Conservation (phyloP, 92 coral and sea anemone genomes). For the Pocillopora meandrina region DNA sequence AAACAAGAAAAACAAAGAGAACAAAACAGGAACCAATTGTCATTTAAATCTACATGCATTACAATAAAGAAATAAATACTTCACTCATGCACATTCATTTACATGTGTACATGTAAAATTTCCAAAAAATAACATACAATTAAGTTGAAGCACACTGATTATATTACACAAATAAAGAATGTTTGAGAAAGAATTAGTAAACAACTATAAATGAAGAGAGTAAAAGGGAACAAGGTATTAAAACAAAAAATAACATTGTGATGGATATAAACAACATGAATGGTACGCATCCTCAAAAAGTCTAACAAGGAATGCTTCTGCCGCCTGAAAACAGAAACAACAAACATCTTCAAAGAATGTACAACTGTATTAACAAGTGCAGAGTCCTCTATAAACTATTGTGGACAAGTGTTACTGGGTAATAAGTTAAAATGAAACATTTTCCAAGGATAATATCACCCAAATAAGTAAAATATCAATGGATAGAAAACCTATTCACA, state of each 20-base stretch:
- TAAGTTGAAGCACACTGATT: too few species aligned
- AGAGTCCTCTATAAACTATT: not conserved
- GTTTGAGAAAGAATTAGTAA: too few species aligned
- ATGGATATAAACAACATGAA: conserved; percentile 37
- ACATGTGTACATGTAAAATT: not conserved
- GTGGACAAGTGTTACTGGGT: too few species aligned
- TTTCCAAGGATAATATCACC: too few species aligned
- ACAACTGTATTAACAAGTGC: not conserved
- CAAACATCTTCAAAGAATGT: not conserved
- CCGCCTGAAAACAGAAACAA: conserved; percentile 65
- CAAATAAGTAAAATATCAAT: too few species aligned
- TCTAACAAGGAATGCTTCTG: conserved; percentile 90
- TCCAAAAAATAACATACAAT: too few species aligned
- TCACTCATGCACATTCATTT: not conserved
- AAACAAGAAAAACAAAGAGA: conserved; percentile 11
- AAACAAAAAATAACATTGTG: not conserved
- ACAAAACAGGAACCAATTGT: conserved; percentile 35
- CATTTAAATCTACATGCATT: not conserved
- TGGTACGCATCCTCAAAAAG: conserved; percentile 99
- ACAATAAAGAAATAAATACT: not conserved
- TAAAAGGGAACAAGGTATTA: not conserved
- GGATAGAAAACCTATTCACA: too few species aligned
- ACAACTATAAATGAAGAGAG: too few species aligned
- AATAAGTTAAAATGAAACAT: too few species aligned
- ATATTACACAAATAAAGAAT: too few species aligned